A percentile compares a stretch with the other conserved stretches of the same genome.
Conservation (phyloP, 2,113 vertebrate genomes). For the Progne subis region DNA sequence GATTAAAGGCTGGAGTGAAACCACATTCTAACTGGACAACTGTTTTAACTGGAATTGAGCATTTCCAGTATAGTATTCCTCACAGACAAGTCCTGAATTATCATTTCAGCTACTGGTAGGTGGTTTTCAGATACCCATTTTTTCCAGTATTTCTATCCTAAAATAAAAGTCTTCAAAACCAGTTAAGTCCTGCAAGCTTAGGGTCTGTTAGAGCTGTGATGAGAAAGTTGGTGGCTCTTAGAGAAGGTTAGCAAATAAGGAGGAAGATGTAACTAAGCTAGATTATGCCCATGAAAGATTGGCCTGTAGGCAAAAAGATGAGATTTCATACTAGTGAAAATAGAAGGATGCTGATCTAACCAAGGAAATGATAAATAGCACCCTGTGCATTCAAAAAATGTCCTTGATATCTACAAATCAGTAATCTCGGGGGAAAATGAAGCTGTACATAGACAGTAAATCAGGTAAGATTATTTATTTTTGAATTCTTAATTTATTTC, state of each 20-base stretch:
- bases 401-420: background rate
- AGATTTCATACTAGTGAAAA: background rate
- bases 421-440: background rate
- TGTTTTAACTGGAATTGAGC: background rate
- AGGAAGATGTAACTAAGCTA: background rate
- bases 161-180: background rate
- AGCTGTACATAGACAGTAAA: background rate
- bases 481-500: background rate
- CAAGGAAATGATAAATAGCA: background rate
- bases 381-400: background rate
- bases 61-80: background rate
- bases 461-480: background rate
- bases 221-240: background rate
- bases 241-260: background rate
- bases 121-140: background rate
- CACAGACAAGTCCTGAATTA: background rate
- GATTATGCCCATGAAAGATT: background rate
- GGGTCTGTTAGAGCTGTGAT: background rate
- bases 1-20: background rate
- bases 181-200: background rate
- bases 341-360: background rate
- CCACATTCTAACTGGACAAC: background rate
- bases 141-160: background rate
- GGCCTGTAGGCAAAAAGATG: background rate
- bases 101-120: background rate